Evolutionary conservation across 2,797 vertebrate species (phyloP).

Genomic region (Xenopus petersii): DNA sequence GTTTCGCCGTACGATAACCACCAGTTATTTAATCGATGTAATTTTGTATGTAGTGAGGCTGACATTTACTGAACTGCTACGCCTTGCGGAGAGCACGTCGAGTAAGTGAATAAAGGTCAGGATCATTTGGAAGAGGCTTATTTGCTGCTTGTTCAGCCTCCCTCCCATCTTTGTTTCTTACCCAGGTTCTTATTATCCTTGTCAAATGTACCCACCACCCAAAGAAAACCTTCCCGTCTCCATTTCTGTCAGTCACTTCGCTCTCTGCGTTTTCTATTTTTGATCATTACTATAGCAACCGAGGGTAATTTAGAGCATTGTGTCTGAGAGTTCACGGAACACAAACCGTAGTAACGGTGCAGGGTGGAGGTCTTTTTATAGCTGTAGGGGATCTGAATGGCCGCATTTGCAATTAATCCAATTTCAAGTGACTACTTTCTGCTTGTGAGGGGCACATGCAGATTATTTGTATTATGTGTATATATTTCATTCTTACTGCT

Average conservation of each 20-base stretch:
- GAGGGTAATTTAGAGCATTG: no score
- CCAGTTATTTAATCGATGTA: slow-evolving; percentile 5
- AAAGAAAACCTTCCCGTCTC: background rate
- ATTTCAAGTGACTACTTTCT: no score
- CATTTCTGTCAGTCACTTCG: background rate
- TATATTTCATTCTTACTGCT: background rate
- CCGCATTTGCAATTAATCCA: background rate
- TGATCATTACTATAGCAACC: background rate
- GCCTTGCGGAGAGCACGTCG: background rate
- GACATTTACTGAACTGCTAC: slow-evolving; percentile 22
- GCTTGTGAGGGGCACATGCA: no score
- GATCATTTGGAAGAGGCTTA: slow-evolving; percentile 10
- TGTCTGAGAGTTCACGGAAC: no score
- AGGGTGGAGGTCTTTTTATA: no score
- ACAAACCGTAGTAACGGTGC: no score
- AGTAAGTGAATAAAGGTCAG: slow-evolving; percentile 33
- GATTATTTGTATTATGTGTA: no score
- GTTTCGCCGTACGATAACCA: slow-evolving; percentile 12
- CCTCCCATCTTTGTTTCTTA: slow-evolving; percentile 6
- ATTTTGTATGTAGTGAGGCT: slow-evolving; percentile 14
- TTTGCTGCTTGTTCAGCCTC: background rate
- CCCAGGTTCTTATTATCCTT: slow-evolving; percentile 10
- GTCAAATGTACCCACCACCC: background rate
- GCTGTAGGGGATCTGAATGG: no score
- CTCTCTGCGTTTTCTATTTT: background rate